phyloP scores from a whole-genome alignment of 2,888 invertebrate species.

The Parnassius glacialis region DNA sequence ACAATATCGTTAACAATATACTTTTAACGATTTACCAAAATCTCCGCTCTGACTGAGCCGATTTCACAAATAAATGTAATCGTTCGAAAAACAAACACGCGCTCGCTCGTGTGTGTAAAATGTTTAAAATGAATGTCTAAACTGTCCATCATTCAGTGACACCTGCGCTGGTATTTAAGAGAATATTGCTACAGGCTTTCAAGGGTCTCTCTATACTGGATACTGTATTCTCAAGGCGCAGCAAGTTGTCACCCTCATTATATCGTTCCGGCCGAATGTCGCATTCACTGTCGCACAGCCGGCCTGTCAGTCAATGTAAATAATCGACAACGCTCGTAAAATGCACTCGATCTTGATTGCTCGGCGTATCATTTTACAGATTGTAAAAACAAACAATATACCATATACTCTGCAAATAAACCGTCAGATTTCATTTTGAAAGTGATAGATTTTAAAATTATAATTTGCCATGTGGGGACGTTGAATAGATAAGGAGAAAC shows the following conservation, averaged over 20 bases:
- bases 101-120: slow-evolving; percentile 35
- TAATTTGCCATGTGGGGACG: neutral
- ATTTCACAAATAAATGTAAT: slow-evolving; percentile 35
- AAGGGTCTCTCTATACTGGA: slow-evolving; percentile 14
- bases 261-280: slow-evolving; percentile 53
- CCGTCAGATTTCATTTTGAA: neutral
- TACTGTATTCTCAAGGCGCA: slow-evolving; percentile 41
- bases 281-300: slow-evolving; percentile 40
- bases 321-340: slow-evolving; percentile 33
- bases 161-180: neutral
- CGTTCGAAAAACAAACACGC: slow-evolving; percentile 38
- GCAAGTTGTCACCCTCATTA: slow-evolving; percentile 56
- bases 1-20: slow-evolving; percentile 10
- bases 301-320: slow-evolving; percentile 40
- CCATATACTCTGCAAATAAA: neutral
- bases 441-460: neutral
- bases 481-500: too few species aligned
- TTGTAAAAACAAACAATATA: slow-evolving; percentile 12
- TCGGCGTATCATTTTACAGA: slow-evolving; percentile 20
- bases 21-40: slow-evolving; percentile 12
- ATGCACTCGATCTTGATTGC: slow-evolving; percentile 31
- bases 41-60: slow-evolving; percentile 12
- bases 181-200: neutral
- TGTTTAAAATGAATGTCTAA: slow-evolving; percentile 29
- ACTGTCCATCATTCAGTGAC: slow-evolving; percentile 13